Evolutionary conservation across 1,140 invertebrate species (phyloP), one percentile per base, ranked within the genome.

Genomic region (Euwallacea fornicatus): DNA sequence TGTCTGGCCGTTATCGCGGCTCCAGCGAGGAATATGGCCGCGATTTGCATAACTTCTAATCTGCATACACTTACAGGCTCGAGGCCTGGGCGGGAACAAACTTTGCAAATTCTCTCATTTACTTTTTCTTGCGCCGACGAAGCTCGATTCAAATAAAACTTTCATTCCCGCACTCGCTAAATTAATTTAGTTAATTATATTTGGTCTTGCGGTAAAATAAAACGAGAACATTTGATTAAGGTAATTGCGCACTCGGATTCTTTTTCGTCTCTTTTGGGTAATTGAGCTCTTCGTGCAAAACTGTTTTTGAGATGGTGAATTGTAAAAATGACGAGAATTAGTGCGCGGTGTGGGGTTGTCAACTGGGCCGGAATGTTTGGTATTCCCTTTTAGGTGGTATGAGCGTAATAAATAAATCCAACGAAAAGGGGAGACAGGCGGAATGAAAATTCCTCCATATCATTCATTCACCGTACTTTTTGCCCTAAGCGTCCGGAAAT

Each of bases 31-130:
- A 69, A 70, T 70, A 64, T 70, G 68, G 54, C 63, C 66, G 68
- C 72, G 54, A 75, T 75, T 75, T 75, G 69, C 74, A 74, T 74
- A 76, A 74, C 62, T 74, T 74, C 72, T 74, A 76, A 76, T 76
- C 75, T 76, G 75, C 75, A 76, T 74, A 74, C 65, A 76, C 75
- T 76, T 74, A 66, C 66, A 62, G 72, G 71, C 46, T 69, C 59
- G 60, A 62, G 63, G 43, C 63, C 53, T 21, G 41, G 63, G 60
- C 68, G 60, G 60, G 67, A 76, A 74, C 72, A 75, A 75, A 75
- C 74, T 75, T 73, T 72, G 68, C 72, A 72, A 71, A 73, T 74
- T 73, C 72, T 69, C 63, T 66, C 66, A 71, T 71, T 71, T 71
- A 71, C 69, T 71, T 71, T 71, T 71, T 71, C 70, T 71, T 71